These are phyloP conservation scores for Eumeta japonica DNA, from an alignment of 1,140 invertebrate genomes.

Conservation along the genomic window DNA sequence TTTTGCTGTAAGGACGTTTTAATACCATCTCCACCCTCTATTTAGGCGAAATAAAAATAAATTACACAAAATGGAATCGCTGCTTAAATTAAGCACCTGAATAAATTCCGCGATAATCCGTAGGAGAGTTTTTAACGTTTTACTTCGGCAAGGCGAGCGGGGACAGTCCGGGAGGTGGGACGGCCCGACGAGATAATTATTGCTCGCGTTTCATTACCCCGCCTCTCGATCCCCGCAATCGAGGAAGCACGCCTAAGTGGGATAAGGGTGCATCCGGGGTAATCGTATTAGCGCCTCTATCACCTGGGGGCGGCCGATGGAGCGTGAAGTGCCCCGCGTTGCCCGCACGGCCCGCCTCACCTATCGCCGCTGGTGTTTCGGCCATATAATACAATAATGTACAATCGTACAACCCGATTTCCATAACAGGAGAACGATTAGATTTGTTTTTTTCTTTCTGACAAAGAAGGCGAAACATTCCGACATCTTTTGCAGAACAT, in stretches of 20 bases:
- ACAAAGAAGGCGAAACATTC: neutral
- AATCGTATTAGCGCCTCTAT: constrained; percentile 44
- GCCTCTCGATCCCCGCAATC: constrained; percentile 48
- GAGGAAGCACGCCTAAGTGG: constrained; percentile 45
- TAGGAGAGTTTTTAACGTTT: constrained; percentile 50
- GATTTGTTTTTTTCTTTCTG: neutral
- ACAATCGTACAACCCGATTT: neutral
- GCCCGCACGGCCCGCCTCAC: too few species aligned
- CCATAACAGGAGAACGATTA: neutral
- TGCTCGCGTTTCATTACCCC: constrained; percentile 53
- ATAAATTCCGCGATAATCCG: constrained; percentile 57
- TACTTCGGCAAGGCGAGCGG: constrained; percentile 37
- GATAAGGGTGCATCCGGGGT: constrained; percentile 34
- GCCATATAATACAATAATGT: constrained; percentile 7
- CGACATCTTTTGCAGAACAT: constrained; percentile 5
- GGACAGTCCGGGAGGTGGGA: constrained; percentile 31
- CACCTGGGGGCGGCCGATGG: constrained; percentile 43
- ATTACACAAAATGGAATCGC: constrained; percentile 46
- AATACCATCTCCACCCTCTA: too few species aligned
- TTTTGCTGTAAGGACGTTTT: constrained; percentile 1
- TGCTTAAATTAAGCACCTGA: constrained; percentile 55
- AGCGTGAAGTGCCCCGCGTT: constrained; percentile 20
- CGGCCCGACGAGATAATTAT: constrained; percentile 51
- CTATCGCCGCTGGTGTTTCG: constrained; percentile 21
- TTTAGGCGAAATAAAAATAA: constrained; percentile 54